A percentile compares a stretch with the other conserved stretches of the same genome.
These are phyloP conservation scores for Hofmannophila pseudospretella DNA, from an alignment of 2,888 invertebrate species.

Conservation along the genomic window DNA sequence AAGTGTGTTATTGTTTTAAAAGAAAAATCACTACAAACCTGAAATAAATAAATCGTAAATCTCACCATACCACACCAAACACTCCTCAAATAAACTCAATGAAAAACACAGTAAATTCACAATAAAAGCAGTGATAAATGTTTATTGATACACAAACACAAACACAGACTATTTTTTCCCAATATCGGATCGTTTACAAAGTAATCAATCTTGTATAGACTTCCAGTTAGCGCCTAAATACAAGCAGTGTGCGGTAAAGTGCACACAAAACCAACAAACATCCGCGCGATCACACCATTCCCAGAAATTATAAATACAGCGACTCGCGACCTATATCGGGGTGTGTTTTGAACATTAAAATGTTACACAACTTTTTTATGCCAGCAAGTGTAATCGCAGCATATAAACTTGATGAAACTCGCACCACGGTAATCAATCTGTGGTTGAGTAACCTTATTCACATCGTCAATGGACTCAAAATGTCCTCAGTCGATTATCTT, in stretches of 20 bases:
- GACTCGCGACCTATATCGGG: constrained; percentile 63
- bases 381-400: constrained; percentile 36
- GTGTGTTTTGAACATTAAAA: constrained; percentile 57
- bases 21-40: no score
- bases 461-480: constrained; percentile 1
- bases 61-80: background rate
- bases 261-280: constrained; percentile 47
- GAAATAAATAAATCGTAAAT: background rate
- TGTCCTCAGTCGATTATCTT: constrained; percentile 18
- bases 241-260: constrained; percentile 40
- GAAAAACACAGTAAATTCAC: background rate
- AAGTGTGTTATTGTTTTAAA: background rate
- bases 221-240: constrained; percentile 38
- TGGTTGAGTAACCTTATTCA: constrained; percentile 16
- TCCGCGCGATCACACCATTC: constrained; percentile 62
- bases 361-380: constrained; percentile 55
- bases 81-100: background rate
- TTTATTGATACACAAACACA: constrained; percentile 2
- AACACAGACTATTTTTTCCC: constrained; percentile 18
- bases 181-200: constrained; percentile 38
- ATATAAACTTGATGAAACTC: constrained; percentile 37
- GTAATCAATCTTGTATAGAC: constrained; percentile 42
- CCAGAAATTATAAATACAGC: constrained; percentile 62
- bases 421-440: constrained; percentile 30
- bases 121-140: background rate